phyloP scores from a whole-genome alignment of 2,888 invertebrate species.

The Neuroscelio doddi region DNA sequence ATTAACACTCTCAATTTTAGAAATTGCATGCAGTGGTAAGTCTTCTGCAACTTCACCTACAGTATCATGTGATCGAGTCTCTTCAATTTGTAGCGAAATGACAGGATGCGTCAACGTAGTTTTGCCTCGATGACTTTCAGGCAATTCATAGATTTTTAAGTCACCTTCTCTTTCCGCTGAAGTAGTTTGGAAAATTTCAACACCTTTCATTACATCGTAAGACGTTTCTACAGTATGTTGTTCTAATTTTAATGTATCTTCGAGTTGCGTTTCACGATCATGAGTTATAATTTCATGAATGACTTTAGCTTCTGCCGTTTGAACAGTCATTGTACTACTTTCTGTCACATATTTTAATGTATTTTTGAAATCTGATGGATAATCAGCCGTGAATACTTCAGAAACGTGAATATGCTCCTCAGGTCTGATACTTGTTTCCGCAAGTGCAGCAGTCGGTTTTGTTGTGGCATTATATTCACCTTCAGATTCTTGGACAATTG shows the following conservation, averaged over 20 bases:
- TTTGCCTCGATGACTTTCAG: conserved; percentile 74
- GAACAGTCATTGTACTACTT: conserved; percentile 73
- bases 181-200: conserved; percentile 78
- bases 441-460: conserved; percentile 74
- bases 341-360: conserved; percentile 75
- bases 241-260: conserved; percentile 66
- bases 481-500: conserved; percentile 81
- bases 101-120: conserved; percentile 73
- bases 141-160: conserved; percentile 73
- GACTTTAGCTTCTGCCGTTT: conserved; percentile 79
- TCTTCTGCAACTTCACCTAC: conserved; percentile 72
- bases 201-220: conserved; percentile 76
- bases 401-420: conserved; percentile 77
- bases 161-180: conserved; percentile 79
- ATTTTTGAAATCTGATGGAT: conserved; percentile 73
- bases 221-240: conserved; percentile 71
- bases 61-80: conserved; percentile 70
- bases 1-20: conserved; percentile 68
- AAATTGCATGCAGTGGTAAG: conserved; percentile 69
- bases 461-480: conserved; percentile 74
- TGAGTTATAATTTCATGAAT: conserved; percentile 77
- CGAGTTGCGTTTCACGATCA: conserved; percentile 77
- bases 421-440: conserved; percentile 76
- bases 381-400: conserved; percentile 76
- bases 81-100: conserved; percentile 74